phyloP scores from a whole-genome alignment of 1,140 invertebrate genomes.

The Drosophila melanica region DNA sequence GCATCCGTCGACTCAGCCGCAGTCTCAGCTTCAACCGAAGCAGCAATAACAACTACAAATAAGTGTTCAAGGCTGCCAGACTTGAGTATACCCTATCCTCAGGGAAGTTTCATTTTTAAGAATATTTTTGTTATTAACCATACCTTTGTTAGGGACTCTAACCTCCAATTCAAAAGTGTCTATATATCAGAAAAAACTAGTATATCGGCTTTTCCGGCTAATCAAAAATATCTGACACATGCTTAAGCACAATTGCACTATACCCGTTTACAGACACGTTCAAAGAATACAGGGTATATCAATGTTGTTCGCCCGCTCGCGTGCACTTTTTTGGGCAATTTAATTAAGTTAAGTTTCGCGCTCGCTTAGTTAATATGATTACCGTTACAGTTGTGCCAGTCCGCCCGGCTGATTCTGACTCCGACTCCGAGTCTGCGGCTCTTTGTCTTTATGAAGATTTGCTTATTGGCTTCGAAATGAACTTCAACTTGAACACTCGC shows the following conservation, averaged over 20 bases:
- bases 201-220: too few relatives aligned
- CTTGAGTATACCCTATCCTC: too few relatives aligned
- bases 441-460: slow-evolving; percentile 35
- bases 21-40: slow-evolving; percentile 21
- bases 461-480: slow-evolving; percentile 40
- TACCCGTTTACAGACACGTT: too few relatives aligned
- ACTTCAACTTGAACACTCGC: slow-evolving; percentile 9
- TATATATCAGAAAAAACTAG: too few relatives aligned
- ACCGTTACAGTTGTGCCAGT: slow-evolving; percentile 49
- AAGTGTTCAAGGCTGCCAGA: not conserved
- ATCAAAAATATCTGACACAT: too few relatives aligned
- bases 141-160: too few relatives aligned
- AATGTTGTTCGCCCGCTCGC: slow-evolving; percentile 12
- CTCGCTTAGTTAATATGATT: slow-evolving; percentile 70
- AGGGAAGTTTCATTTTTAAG: too few relatives aligned
- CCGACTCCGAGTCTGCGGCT: not conserved
- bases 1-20: slow-evolving; percentile 49
- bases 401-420: too few relatives aligned
- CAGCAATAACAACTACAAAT: slow-evolving; percentile 3
- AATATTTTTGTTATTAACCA: too few relatives aligned
- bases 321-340: slow-evolving; percentile 66
- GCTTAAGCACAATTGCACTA: too few relatives aligned
- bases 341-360: slow-evolving; percentile 70
- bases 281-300: too few relatives aligned
- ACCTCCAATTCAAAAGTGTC: too few relatives aligned